Conservation (phyloP, 2,113 vertebrate genomes). For the Platycercus adscitus region DNA sequence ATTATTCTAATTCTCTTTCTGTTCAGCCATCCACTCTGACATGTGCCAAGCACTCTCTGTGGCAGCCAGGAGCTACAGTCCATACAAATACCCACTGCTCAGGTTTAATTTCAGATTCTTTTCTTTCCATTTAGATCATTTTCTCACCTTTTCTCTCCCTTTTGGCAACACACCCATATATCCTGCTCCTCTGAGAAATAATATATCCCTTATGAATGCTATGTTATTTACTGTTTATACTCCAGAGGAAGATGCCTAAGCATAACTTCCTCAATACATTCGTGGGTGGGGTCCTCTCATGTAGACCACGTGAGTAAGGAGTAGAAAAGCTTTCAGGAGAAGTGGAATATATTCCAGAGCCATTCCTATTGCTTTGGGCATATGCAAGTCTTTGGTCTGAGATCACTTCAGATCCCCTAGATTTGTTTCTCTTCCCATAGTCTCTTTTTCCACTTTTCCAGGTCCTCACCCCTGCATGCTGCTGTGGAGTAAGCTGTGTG, state of each 20-base stretch:
- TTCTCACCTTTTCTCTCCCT: background rate
- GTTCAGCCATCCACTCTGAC: background rate
- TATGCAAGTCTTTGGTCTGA: background rate
- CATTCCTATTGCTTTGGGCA: background rate
- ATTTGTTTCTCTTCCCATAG: background rate
- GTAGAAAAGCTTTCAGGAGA: background rate
- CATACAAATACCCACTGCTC: background rate
- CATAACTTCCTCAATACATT: background rate
- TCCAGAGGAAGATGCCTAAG: background rate
- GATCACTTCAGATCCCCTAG: background rate
- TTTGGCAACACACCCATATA: background rate
- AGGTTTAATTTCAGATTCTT: background rate
- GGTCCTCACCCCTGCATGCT: background rate
- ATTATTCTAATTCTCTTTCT: background rate
- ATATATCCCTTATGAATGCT: background rate
- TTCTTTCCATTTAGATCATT: background rate
- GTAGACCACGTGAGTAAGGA: background rate
- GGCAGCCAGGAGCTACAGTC: background rate
- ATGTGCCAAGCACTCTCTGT: accelerated
- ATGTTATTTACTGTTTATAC: background rate
- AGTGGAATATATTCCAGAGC: background rate
- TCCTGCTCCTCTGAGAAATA: background rate
- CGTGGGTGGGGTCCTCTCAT: background rate
- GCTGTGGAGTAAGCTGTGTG: background rate
- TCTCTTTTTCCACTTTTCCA: background rate